Conservation (phyloP, 1,140 invertebrate species). For the Meloidogyne floridensis region DNA sequence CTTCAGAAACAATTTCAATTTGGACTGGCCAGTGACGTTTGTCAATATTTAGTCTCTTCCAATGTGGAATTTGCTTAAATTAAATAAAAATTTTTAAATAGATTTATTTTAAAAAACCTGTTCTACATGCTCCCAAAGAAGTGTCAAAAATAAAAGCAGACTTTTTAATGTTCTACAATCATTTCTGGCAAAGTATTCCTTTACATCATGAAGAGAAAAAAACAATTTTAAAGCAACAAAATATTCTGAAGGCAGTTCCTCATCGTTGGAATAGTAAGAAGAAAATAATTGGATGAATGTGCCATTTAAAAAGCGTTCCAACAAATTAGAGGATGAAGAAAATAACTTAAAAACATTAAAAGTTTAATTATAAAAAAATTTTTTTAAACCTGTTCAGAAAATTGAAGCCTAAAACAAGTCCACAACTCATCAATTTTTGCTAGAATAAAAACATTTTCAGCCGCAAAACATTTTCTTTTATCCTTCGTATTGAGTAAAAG, state of each 20-base stretch:
- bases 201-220: conserved; percentile 29
- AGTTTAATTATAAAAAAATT: background rate
- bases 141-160: conserved; percentile 40
- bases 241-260: conserved; percentile 33
- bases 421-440: conserved; percentile 5
- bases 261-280: conserved; percentile 33
- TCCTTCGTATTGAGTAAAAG: background rate
- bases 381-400: background rate
- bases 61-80: conserved; percentile 28
- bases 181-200: conserved; percentile 33
- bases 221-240: conserved; percentile 37
- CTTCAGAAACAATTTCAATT: background rate
- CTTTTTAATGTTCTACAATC: conserved; percentile 42
- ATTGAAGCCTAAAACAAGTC: background rate
- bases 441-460: conserved; percentile 5
- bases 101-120: conserved; percentile 1
- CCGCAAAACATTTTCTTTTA: background rate
- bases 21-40: conserved; percentile 30
- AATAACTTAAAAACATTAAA: background rate
- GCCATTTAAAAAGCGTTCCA: conserved; percentile 22
- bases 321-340: background rate
- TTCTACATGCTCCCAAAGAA: conserved; percentile 41
- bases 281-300: conserved; percentile 22
- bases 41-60: conserved; percentile 30
- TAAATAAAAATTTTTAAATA: conserved; percentile 16